Percentiles rank a stretch among this genome's conserved stretches.
phyloP scores from a whole-genome alignment of 1,140 invertebrate genomes.

The Drosophila pruinosa region DNA sequence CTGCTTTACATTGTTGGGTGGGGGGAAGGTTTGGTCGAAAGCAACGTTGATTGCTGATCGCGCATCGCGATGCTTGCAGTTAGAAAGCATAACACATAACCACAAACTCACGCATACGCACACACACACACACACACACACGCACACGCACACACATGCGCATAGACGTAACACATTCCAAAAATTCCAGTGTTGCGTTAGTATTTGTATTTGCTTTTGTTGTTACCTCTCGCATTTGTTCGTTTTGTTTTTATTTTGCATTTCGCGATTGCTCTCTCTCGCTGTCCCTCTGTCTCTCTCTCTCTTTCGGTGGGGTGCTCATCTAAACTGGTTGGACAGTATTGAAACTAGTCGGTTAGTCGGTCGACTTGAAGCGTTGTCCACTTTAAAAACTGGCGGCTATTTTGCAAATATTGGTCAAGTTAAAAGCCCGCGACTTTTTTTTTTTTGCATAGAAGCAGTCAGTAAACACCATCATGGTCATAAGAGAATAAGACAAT shows the following conservation, averaged over 20 bases:
- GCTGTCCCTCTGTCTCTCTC: neutral
- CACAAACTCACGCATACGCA: neutral
- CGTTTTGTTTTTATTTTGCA: constrained; percentile 61
- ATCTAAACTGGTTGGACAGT: constrained; percentile 58
- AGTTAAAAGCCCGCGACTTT: constrained; percentile 39
- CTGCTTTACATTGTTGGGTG: constrained; percentile 13
- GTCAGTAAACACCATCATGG: constrained; percentile 16
- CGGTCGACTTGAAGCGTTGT: constrained; percentile 39
- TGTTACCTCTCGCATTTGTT: constrained; percentile 16
- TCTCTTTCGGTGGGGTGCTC: neutral
- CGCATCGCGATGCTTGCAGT: constrained; percentile 59
- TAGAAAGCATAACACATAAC: constrained; percentile 67
- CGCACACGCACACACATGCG: neutral
- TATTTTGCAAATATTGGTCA: constrained; percentile 67
- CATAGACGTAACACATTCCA: constrained; percentile 27
- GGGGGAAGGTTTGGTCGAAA: constrained; percentile 23
- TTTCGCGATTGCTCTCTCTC: constrained; percentile 32
- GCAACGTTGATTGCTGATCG: constrained; percentile 33
- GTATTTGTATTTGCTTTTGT: constrained; percentile 9
- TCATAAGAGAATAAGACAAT: neutral
- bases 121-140: constrained; percentile 14
- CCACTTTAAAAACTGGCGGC: constrained; percentile 14
- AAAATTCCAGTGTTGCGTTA: constrained; percentile 46
- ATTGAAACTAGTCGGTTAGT: constrained; percentile 55
- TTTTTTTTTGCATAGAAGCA: constrained; percentile 59